phyloP scores from a whole-genome alignment of 2,888 invertebrate species.

The Xiphydria camelus region DNA sequence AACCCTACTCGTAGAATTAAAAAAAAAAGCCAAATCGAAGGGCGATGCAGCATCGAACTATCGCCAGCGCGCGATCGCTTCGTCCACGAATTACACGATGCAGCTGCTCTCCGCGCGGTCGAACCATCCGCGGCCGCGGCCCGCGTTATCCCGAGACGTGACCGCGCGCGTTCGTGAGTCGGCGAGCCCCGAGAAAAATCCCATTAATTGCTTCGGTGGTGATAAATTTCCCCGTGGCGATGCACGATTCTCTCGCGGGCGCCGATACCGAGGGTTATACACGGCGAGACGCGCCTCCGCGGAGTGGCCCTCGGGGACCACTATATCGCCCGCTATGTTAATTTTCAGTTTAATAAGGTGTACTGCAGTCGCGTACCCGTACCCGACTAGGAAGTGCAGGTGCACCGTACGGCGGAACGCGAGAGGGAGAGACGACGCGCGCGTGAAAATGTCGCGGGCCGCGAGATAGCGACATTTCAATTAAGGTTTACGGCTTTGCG shows the following conservation, averaged over 20 bases:
- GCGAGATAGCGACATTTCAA: conserved; percentile 55
- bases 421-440: conserved; percentile 19
- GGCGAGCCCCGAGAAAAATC: conserved; percentile 38
- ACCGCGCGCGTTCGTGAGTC: conserved; percentile 28
- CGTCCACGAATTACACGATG: too few relatives aligned
- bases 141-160: too few relatives aligned
- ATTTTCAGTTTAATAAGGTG: conserved; percentile 54
- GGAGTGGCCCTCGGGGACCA: conserved; percentile 16
- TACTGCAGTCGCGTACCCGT: too few relatives aligned
- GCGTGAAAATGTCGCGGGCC: conserved; percentile 50
- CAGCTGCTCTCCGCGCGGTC: too few relatives aligned
- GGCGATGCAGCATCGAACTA: too few relatives aligned
- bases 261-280: too few relatives aligned
- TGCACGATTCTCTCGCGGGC: conserved; percentile 41
- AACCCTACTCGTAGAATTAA: too few relatives aligned
- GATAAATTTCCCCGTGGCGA: conserved; percentile 54
- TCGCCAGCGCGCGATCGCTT: too few relatives aligned
- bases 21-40: too few relatives aligned
- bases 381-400: conserved; percentile 47
- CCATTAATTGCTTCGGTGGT: conserved; percentile 55
- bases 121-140: too few relatives aligned
- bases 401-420: conserved; percentile 10
- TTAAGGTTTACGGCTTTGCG: conserved; percentile 48
- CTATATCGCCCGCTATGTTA: conserved; percentile 46
- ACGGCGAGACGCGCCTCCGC: too few relatives aligned